These are phyloP conservation scores for Rhinogobio ventralis DNA, from an alignment of 2,797 vertebrate species.

Conservation along the genomic window DNA sequence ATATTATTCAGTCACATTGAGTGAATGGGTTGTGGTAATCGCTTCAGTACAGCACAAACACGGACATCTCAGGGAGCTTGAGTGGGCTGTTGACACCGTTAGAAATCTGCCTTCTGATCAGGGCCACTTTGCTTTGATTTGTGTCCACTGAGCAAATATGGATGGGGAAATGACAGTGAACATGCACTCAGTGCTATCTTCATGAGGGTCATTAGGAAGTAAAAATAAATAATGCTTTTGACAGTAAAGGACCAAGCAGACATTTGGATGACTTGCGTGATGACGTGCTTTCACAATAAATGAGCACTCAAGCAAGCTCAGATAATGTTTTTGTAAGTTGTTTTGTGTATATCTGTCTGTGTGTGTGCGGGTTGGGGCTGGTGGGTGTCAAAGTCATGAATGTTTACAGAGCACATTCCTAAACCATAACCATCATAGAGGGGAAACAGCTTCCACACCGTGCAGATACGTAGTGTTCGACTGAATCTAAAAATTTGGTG, in stretches of 20 bases:
- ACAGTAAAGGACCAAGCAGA: slow-evolving; percentile 62
- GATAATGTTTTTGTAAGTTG: background rate
- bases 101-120: slow-evolving; percentile 77
- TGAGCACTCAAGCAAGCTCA: slow-evolving; percentile 32
- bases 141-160: slow-evolving; percentile 78
- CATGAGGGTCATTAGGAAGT: slow-evolving; percentile 61
- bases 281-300: slow-evolving; percentile 28
- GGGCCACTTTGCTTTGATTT: slow-evolving; percentile 79
- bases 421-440: slow-evolving; percentile 1
- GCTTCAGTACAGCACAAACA: background rate
- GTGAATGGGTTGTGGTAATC: slow-evolving; percentile 6
- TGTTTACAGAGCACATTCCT: slow-evolving; percentile 73
- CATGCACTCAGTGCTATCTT: slow-evolving; percentile 53
- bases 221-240: slow-evolving; percentile 67
- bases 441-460: background rate
- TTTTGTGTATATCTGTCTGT: background rate
- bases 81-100: slow-evolving; percentile 32
- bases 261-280: slow-evolving; percentile 47
- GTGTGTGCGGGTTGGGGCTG: background rate
- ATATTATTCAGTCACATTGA: background rate
- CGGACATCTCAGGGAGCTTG: background rate
- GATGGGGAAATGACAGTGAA: slow-evolving; percentile 64
- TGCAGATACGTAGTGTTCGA: background rate
- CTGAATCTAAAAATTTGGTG: background rate
- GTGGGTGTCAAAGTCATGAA: slow-evolving; percentile 61